These are phyloP conservation scores for Phataginus tricuspis DNA, from an alignment of 2,797 vertebrate genomes.

Conservation along the genomic window DNA sequence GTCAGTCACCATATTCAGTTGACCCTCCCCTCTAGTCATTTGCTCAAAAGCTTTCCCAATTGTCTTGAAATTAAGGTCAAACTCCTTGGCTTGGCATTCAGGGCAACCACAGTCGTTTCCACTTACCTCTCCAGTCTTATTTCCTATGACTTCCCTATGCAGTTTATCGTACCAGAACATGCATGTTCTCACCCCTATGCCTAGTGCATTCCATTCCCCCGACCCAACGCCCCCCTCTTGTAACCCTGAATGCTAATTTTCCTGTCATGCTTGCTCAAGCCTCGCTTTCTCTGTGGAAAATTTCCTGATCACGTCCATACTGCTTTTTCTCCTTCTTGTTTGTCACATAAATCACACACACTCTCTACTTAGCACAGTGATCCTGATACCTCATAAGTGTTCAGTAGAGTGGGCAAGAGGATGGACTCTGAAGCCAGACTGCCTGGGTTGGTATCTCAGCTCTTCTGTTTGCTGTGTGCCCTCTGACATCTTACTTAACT, in stretches of 20 bases:
- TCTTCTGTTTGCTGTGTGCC: not conserved
- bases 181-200: not conserved
- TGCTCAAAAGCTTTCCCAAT: constrained; percentile 11
- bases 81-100: not conserved
- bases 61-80: not conserved
- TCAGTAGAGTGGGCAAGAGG: not conserved
- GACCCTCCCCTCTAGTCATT: not conserved
- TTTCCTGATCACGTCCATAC: not conserved
- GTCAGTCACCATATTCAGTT: not conserved
- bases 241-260: not conserved
- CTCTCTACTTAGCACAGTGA: not conserved
- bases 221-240: not conserved
- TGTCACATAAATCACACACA: not conserved
- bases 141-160: not conserved
- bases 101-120: not conserved
- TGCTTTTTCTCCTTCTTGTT: not conserved
- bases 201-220: not conserved
- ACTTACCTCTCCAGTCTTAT: not conserved
- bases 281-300: not conserved
- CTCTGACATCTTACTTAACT: not conserved
- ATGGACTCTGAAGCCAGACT: not conserved
- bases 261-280: not conserved
- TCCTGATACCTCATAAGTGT: not conserved
- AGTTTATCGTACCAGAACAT: not conserved
- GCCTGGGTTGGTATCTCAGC: not conserved